phyloP scores from a whole-genome alignment of 1,140 invertebrate species.

The Lasioglossum albipes region DNA sequence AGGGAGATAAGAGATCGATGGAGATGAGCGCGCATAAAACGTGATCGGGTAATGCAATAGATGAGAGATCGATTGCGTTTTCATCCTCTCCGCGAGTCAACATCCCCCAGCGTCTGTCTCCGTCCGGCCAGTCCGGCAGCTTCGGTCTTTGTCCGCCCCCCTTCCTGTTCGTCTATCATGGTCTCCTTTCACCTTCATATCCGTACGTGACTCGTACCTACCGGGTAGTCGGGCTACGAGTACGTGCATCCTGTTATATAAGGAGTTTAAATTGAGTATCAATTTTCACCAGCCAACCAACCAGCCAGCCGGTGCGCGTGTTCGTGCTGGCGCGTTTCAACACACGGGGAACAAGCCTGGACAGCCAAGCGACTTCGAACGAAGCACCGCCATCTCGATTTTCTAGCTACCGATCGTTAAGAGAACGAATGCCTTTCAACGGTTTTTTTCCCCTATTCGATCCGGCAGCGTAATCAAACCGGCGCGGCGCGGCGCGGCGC shows the following conservation, averaged over 20 bases:
- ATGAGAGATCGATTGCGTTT: constrained; percentile 65
- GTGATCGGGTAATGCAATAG: constrained; percentile 67
- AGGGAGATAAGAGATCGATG: constrained; percentile 49
- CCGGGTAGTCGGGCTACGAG: constrained; percentile 50
- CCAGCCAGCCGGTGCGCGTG: constrained; percentile 21
- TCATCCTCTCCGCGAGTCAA: constrained; percentile 42
- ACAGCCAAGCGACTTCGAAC: not conserved
- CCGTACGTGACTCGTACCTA: constrained; percentile 59
- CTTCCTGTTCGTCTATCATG: constrained; percentile 55
- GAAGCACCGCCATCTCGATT: not conserved
- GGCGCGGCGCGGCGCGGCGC: too few species aligned
- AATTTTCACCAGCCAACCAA: constrained; percentile 57
- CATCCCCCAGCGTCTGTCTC: constrained; percentile 3
- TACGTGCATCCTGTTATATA: constrained; percentile 68
- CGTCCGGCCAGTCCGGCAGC: not conserved
- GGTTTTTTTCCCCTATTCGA: too few species aligned
- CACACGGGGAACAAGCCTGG: not conserved
- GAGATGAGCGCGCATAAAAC: constrained; percentile 62
- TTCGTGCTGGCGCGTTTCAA: constrained; percentile 10
- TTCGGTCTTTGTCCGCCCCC: constrained; percentile 1
- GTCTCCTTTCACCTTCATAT: constrained; percentile 60
- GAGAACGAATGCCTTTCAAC: too few species aligned
- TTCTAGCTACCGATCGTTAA: not conserved
- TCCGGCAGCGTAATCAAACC: too few species aligned
- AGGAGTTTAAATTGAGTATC: constrained; percentile 65